Conservation (phyloP, 2,888 invertebrate species). For the Eubasilissa splendida region DNA sequence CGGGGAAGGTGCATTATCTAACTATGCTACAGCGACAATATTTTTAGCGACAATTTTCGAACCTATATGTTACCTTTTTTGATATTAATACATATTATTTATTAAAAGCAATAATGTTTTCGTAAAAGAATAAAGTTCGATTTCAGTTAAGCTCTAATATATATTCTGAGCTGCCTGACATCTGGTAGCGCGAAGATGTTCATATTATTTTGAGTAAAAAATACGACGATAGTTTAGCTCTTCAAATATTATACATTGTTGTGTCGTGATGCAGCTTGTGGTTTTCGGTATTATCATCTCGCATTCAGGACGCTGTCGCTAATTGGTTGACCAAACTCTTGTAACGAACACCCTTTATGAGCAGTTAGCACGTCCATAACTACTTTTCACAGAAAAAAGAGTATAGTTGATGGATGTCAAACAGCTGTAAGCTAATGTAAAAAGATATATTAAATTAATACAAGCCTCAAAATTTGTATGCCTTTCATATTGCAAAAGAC, state of each 20-base stretch:
- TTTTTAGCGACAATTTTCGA: too few species aligned
- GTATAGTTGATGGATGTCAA: background rate
- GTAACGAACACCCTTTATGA: slow-evolving; percentile 33
- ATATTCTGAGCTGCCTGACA: background rate
- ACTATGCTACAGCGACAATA: too few species aligned
- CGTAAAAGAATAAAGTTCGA: too few species aligned
- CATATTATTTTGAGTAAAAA: background rate
- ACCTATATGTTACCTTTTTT: too few species aligned
- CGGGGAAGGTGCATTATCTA: too few species aligned
- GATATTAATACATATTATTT: too few species aligned
- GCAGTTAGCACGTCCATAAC: slow-evolving; percentile 23
- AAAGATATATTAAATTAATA: too few species aligned
- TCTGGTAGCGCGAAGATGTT: background rate
- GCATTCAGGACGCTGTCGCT: slow-evolving; percentile 21
- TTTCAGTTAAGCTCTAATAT: too few species aligned
- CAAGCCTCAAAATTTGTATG: too few species aligned
- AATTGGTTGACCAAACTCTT: background rate
- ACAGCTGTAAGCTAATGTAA: too few species aligned
- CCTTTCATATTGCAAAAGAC: too few species aligned
- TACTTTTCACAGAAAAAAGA: slow-evolving; percentile 1
- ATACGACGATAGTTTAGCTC: background rate
- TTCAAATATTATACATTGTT: slow-evolving; percentile 14
- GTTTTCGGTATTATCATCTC: slow-evolving; percentile 17
- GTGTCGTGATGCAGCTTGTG: slow-evolving; percentile 24
- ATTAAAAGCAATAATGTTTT: too few species aligned